Evolutionary conservation across 2,113 vertebrate genomes (phyloP), one percentile per base, ranked within the genome.

Genomic region (Vulpes lagopus): DNA sequence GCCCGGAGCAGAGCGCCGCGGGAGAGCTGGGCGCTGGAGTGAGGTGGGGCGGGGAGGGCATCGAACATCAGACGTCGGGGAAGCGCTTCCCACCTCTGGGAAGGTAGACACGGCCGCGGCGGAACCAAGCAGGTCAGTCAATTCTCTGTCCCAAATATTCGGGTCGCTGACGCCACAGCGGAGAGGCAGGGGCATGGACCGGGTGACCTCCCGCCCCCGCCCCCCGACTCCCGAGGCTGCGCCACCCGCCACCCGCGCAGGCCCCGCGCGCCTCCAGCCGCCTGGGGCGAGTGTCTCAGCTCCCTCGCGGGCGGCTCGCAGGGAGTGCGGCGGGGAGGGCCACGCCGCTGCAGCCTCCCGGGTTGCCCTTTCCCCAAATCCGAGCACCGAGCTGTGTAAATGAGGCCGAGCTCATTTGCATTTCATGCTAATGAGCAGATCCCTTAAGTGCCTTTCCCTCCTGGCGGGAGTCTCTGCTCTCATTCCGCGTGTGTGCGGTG

Each of bases 401-500:
- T 96, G 97, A 98, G 97, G 95, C 95, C 90, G 87, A 93, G 90
- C 53, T 98, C 83, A 97, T 99, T 98, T 97, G 98, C 98, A 98
- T 98, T 95, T 98, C 96, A 98, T 98, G 98, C 94, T 98, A 99
- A 98, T 98, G 97, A 98, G 98, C 96, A 98, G 97, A 97, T 98
- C 98, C 84, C 94, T 91, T 85, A 93, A 93, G 91, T 97, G 98
- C 98, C 98, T 97, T 65, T 96, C 96, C 92, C 97, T 98, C 98
- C 98, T 98, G 98, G 98, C 98, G 98, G 98, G 95, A 98, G 96
- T 35, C 93, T 92, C 71, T 97, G 96, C 88, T 97, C 96, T 89
- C 92, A 92, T 97, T 98, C 84, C 0, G 53, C 49, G 27, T 53
- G 97, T 97, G 97, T 97, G 97, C 97, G 80, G 64, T n/a, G 74